Evolutionary conservation across 2,797 vertebrate genomes (phyloP).

Genomic region (Characodon lateralis): DNA sequence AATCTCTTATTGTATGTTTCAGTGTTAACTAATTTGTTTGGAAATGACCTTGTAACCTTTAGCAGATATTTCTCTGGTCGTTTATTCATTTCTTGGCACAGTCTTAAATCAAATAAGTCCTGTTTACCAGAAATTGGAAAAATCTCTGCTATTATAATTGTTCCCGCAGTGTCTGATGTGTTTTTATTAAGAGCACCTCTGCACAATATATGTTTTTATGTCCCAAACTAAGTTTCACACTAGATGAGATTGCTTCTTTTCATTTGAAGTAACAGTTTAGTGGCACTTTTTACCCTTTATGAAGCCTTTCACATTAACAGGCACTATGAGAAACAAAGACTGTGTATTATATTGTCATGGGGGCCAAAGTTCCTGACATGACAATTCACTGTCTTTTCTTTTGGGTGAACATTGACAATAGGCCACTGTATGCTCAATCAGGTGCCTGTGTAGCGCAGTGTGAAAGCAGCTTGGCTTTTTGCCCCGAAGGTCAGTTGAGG

Average conservation of each 20-base stretch:
- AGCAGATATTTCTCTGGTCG: background rate
- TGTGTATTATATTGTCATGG: conserved; percentile 77
- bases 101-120: background rate
- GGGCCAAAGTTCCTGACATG: conserved; percentile 87
- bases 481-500: conserved; percentile 76
- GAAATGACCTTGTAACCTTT: background rate
- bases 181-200: background rate
- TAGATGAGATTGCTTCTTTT: conserved; percentile 16
- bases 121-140: background rate
- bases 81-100: background rate
- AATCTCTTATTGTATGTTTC: background rate
- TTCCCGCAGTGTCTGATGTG: background rate
- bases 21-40: background rate
- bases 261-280: conserved; percentile 29
- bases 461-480: conserved; percentile 85
- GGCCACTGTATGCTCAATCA: conserved; percentile 72
- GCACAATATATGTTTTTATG: background rate
- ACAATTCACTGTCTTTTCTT: conserved; percentile 89
- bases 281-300: conserved; percentile 31
- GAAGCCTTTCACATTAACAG: conserved; percentile 58
- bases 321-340: conserved; percentile 78
- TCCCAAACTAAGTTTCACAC: conserved; percentile 36
- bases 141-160: background rate
- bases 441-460: conserved; percentile 80
- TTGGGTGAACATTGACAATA: conserved; percentile 84